A percentile compares a stretch with the other conserved stretches of the same genome.
These are phyloP conservation scores for Drosophila ustulata DNA, from an alignment of 2,888 invertebrate genomes.

Conservation along the genomic window DNA sequence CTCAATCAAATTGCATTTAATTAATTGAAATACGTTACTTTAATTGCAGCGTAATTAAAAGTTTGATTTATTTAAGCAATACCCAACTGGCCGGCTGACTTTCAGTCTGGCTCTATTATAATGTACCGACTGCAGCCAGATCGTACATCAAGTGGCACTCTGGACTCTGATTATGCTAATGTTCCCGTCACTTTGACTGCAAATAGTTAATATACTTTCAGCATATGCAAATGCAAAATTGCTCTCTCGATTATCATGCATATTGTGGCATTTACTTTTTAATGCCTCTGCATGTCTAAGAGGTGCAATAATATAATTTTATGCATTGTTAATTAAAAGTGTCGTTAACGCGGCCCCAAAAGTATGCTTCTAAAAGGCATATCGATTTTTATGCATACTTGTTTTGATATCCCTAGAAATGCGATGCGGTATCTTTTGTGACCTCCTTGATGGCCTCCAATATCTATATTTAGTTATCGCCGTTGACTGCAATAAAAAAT, in stretches of 20 bases:
- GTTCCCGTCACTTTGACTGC: constrained; percentile 32
- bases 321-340: constrained; percentile 13
- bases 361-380: constrained; percentile 34
- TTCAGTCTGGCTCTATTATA: not conserved
- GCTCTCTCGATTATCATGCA: constrained; percentile 21
- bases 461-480: constrained; percentile 77
- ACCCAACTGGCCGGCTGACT: not conserved
- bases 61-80: constrained; percentile 70
- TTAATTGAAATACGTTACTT: constrained; percentile 80
- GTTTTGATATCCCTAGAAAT: not conserved
- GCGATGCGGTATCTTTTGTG: constrained; percentile 1
- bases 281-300: constrained; percentile 11
- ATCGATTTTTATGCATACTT: not conserved
- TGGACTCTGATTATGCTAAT: constrained; percentile 54
- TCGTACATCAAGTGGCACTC: constrained; percentile 2
- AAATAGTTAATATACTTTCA: constrained; percentile 35
- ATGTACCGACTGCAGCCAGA: not conserved
- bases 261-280: constrained; percentile 32
- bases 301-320: constrained; percentile 2
- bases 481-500: constrained; percentile 58
- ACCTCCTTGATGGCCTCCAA: constrained; percentile 32
- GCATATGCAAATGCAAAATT: constrained; percentile 44
- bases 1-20: constrained; percentile 71
- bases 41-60: constrained; percentile 78
- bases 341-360: constrained; percentile 39